A percentile compares a stretch with the other conserved stretches of the same genome.
Conservation (phyloP, 2,888 invertebrate genomes). For the Cephonodes hylas region DNA sequence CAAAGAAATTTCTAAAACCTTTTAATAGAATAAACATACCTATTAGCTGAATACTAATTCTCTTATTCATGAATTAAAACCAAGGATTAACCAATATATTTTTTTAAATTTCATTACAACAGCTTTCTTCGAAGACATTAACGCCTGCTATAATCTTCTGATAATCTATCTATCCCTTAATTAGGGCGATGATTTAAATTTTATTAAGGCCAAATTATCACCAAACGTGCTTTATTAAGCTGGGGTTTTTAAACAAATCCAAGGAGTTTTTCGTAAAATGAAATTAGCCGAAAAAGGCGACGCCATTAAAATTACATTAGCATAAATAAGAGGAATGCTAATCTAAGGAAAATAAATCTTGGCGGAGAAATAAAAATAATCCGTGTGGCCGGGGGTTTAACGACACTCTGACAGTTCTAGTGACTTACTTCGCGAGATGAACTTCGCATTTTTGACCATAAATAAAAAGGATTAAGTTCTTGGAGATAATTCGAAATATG, state of each 20-base stretch:
- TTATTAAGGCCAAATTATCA: conserved; percentile 64
- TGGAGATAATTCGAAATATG: too few relatives aligned
- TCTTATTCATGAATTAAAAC: too few relatives aligned
- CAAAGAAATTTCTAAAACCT: too few relatives aligned
- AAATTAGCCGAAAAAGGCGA: conserved; percentile 78
- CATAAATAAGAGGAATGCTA: conserved; percentile 81
- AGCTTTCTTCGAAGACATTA: not conserved
- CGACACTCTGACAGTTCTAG: conserved; percentile 60
- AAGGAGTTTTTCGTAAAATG: conserved; percentile 72
- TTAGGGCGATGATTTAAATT: conserved; percentile 63
- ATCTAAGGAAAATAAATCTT: conserved; percentile 79
- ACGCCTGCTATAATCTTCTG: not conserved
- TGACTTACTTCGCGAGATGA: conserved; percentile 29
- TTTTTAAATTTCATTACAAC: too few relatives aligned
- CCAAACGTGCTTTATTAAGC: conserved; percentile 68
- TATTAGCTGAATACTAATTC: too few relatives aligned
- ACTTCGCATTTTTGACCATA: conserved; percentile 25
- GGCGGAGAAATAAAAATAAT: conserved; percentile 74
- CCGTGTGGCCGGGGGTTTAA: conserved; percentile 56
- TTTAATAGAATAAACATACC: too few relatives aligned
- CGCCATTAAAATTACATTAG: conserved; percentile 81
- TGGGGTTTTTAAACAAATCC: conserved; percentile 71
- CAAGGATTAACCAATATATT: too few relatives aligned
- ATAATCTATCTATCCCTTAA: conserved; percentile 30
- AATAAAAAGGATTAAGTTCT: conserved; percentile 33